phyloP scores from a whole-genome alignment of 2,113 vertebrate genomes.

The Arothron firmamentum region DNA sequence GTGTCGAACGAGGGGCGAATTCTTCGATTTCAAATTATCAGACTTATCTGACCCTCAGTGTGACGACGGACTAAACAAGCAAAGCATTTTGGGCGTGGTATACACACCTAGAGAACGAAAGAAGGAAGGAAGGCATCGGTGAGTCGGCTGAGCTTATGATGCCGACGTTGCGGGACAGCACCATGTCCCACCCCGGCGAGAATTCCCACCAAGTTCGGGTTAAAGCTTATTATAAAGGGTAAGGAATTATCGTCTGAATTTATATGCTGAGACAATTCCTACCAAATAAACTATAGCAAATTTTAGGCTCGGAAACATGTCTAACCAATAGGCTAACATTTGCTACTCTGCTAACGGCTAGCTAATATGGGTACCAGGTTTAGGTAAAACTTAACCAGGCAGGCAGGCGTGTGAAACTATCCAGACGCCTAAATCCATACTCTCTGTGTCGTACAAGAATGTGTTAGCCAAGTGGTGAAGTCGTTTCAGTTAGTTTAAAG shows the following conservation, averaged over 20 bases:
- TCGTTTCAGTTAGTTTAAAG: background rate
- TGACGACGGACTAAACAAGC: slow-evolving; percentile 25
- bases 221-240: slow-evolving; percentile 92
- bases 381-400: slow-evolving; percentile 43
- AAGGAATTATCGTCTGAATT: slow-evolving; percentile 42
- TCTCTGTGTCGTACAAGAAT: background rate
- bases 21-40: background rate
- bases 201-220: slow-evolving; percentile 85
- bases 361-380: slow-evolving; percentile 48
- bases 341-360: slow-evolving; percentile 43
- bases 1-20: background rate
- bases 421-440: slow-evolving; percentile 11
- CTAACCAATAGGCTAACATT: slow-evolving; percentile 47
- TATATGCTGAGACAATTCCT: background rate
- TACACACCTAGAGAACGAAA: slow-evolving; percentile 26
- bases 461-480: background rate
- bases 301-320: slow-evolving; percentile 21
- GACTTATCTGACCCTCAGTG: background rate
- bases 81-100: slow-evolving; percentile 45
- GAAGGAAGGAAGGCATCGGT: slow-evolving; percentile 54
- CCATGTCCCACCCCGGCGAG: slow-evolving; percentile 84
- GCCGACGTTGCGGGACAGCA: slow-evolving; percentile 94
- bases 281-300: background rate
- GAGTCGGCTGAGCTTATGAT: slow-evolving; percentile 75
- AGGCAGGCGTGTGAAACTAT: slow-evolving; percentile 46